Conservation (phyloP, 2,888 invertebrate species). For the Meiosimyza decipiens region DNA sequence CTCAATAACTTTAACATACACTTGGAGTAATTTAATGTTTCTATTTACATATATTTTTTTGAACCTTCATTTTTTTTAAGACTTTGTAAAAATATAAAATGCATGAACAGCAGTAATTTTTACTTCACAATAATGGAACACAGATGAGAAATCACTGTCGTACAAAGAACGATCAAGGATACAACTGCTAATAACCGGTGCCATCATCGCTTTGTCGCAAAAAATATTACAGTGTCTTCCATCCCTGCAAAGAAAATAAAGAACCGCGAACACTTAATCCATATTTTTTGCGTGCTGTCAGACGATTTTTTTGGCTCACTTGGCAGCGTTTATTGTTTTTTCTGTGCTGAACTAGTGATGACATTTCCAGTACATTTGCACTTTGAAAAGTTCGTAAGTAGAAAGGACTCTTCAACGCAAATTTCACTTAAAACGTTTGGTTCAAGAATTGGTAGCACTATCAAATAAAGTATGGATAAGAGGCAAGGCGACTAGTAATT, state of each 20-base stretch:
- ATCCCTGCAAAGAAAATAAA: neutral
- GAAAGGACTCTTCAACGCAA: too few relatives aligned
- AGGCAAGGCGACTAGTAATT: too few relatives aligned
- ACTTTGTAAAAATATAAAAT: neutral
- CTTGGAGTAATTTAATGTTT: too few relatives aligned
- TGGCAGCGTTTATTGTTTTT: slow-evolving; percentile 32
- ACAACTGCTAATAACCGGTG: slow-evolving; percentile 23
- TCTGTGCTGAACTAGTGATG: neutral
- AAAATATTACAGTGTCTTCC: neutral
- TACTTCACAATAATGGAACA: neutral
- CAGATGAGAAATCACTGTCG: neutral
- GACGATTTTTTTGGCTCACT: slow-evolving; percentile 56
- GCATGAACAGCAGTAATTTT: neutral
- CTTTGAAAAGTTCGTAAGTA: too few relatives aligned
- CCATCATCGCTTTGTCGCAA: neutral
- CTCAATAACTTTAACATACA: too few relatives aligned
- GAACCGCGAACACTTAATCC: slow-evolving; percentile 57
- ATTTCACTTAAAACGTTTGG: too few relatives aligned
- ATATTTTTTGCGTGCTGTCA: slow-evolving; percentile 58
- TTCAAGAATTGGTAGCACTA: too few relatives aligned
- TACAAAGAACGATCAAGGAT: neutral
- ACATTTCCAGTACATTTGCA: too few relatives aligned
- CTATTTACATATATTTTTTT: neutral
- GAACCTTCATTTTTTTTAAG: neutral
- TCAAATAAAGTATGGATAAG: too few relatives aligned